Evolutionary conservation across 2,113 vertebrate species (phyloP).

Genomic region (Dunckerocampus dactyliophorus): DNA sequence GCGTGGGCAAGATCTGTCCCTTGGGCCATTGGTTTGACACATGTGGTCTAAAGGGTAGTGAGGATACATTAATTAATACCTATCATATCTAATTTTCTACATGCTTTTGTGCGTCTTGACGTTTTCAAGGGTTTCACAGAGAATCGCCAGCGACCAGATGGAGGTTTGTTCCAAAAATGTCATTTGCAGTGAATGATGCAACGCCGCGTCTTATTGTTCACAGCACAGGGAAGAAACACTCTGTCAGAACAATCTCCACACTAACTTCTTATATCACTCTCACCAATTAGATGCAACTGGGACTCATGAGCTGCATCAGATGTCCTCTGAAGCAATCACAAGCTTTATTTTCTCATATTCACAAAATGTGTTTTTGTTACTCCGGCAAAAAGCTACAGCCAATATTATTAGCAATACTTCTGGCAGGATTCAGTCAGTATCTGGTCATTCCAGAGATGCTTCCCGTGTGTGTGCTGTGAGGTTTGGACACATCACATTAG

Average conservation of each 20-base stretch:
- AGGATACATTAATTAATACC: conserved; percentile 22
- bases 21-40: conserved; percentile 4
- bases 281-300: conserved; percentile 43
- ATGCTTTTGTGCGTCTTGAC: conserved; percentile 42
- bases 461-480: background rate
- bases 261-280: conserved; percentile 39
- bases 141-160: conserved; percentile 57
- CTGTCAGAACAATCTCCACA: conserved; percentile 60
- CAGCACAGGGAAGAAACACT: conserved; percentile 23
- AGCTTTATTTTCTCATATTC: conserved; percentile 21
- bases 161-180: conserved; percentile 62
- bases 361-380: conserved; percentile 11
- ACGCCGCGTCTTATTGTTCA: conserved; percentile 52
- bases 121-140: conserved; percentile 32
- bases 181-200: conserved; percentile 56
- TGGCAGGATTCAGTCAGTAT: conserved; percentile 15
- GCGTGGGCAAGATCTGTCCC: conserved; percentile 5
- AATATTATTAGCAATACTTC: conserved; percentile 22
- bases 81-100: conserved; percentile 23
- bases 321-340: conserved; percentile 25
- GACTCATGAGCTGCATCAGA: conserved; percentile 30
- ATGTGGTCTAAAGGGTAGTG: conserved; percentile 1
- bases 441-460: conserved; percentile 3
- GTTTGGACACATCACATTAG: background rate
- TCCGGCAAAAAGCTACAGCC: conserved; percentile 3